Conservation (phyloP, 2,888 invertebrate genomes). For the Drosophila diplacantha region DNA sequence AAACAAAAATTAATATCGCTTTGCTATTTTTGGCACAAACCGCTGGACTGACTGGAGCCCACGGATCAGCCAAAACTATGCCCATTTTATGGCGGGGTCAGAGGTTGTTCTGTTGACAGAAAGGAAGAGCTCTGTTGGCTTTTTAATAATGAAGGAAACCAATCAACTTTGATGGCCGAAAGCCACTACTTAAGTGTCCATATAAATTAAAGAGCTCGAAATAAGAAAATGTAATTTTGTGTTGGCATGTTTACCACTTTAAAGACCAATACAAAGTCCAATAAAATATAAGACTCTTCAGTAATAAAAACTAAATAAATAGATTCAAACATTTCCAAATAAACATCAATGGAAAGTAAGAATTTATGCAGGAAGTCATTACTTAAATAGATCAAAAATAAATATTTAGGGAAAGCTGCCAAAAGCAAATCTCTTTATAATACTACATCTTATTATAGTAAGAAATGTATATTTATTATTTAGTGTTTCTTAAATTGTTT, state of each 20-base stretch:
- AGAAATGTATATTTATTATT: neutral
- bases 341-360: constrained; percentile 3
- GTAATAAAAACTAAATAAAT: constrained; percentile 2
- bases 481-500: no score
- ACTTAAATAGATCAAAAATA: constrained; percentile 21
- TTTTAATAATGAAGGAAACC: constrained; percentile 26
- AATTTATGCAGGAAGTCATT: constrained; percentile 12
- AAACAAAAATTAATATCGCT: constrained; percentile 50
- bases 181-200: constrained; percentile 12
- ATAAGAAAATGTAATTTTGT: neutral
- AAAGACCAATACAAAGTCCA: neutral
- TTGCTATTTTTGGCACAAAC: constrained; percentile 56
- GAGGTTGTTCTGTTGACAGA: constrained; percentile 21
- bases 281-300: constrained; percentile 1
- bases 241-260: neutral
- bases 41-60: constrained; percentile 37
- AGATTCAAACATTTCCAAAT: neutral
- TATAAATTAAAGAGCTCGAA: neutral
- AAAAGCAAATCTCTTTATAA: neutral
- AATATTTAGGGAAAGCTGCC: neutral
- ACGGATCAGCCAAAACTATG: constrained; percentile 20
- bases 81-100: constrained; percentile 7
- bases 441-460: neutral
- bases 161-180: constrained; percentile 25
- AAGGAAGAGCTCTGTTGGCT: constrained; percentile 10